Conservation (phyloP, 2,797 vertebrate species). For the Emys orbicularis region DNA sequence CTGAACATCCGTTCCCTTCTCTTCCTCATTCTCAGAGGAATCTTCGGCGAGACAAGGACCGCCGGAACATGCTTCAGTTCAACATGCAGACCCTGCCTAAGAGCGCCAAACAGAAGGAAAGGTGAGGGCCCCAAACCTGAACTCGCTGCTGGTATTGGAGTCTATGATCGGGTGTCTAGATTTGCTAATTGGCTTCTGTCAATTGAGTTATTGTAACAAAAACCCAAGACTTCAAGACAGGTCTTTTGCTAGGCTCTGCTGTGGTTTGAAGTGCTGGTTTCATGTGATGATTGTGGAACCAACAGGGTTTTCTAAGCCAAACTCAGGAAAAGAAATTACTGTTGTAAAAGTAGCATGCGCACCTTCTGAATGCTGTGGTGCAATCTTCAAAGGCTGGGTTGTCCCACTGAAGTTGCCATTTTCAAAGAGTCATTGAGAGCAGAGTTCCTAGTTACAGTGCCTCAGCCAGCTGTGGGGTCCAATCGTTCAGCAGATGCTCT, state of each 20-base stretch:
- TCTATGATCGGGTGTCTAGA: background rate
- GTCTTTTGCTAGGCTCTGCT: accelerated
- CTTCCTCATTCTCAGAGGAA: constrained; percentile 87
- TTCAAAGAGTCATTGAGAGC: background rate
- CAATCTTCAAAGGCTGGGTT: background rate
- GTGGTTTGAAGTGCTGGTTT: background rate
- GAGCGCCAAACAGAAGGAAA: constrained; percentile 99
- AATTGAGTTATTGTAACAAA: background rate
- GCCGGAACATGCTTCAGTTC: constrained; percentile 95
- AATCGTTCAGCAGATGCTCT: background rate
- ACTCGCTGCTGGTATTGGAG: accelerated
- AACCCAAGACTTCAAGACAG: background rate
- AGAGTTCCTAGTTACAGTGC: background rate
- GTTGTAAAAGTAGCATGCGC: background rate
- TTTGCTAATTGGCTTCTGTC: background rate
- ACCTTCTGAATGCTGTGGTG: background rate
- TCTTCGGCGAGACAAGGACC: constrained; percentile 96
- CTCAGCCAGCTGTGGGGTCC: accelerated
- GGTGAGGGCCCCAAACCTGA: constrained; percentile 76
- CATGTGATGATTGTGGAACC: background rate
- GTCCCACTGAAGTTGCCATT: background rate
- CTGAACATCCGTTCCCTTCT: background rate
- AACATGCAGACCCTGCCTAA: constrained; percentile 98
- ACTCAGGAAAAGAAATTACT: accelerated
- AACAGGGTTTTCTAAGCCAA: accelerated